These are phyloP conservation scores for Sebastes fasciatus DNA, from an alignment of 2,113 vertebrate genomes.

Conservation along the genomic window DNA sequence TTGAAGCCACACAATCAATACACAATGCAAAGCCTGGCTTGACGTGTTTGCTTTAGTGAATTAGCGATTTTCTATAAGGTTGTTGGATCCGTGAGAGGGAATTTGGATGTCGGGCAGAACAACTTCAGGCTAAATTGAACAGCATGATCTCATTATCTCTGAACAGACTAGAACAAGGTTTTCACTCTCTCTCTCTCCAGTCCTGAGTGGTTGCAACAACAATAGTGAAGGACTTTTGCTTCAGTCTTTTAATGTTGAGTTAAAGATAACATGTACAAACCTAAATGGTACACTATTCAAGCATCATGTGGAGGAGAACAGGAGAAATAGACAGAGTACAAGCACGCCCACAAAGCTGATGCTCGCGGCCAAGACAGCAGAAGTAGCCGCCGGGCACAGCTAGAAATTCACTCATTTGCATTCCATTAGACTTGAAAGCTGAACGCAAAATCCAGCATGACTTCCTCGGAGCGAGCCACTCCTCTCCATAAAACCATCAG, in stretches of 20 bases:
- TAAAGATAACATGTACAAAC: conserved; percentile 20
- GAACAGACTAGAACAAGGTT: conserved; percentile 33
- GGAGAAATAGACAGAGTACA: conserved; percentile 20
- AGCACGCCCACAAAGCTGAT: conserved; percentile 19
- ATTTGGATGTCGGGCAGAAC: conserved; percentile 45
- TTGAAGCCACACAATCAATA: conserved; percentile 18
- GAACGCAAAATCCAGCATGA: conserved; percentile 47
- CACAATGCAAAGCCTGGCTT: conserved; percentile 16
- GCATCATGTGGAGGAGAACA: conserved; percentile 27
- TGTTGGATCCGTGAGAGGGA: conserved; percentile 19
- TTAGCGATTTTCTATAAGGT: conserved; percentile 34
- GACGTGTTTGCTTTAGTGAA: conserved; percentile 25
- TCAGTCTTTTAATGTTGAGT: conserved; percentile 4
- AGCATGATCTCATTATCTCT: conserved; percentile 51
- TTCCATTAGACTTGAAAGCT: conserved; percentile 63
- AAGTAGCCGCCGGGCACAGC: background rate
- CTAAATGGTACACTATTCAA: conserved; percentile 3
- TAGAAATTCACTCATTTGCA: conserved; percentile 59
- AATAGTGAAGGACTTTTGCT: conserved; percentile 30
- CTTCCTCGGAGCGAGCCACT: conserved; percentile 29
- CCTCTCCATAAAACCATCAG: conserved; percentile 39
- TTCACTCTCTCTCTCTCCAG: conserved; percentile 18
- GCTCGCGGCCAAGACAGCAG: conserved; percentile 23
- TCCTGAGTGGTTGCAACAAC: conserved; percentile 9
- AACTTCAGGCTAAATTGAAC: conserved; percentile 63